phyloP scores from a whole-genome alignment of 53 echinoderm and acorn worm genomes.

The Paelopatides confundens region DNA sequence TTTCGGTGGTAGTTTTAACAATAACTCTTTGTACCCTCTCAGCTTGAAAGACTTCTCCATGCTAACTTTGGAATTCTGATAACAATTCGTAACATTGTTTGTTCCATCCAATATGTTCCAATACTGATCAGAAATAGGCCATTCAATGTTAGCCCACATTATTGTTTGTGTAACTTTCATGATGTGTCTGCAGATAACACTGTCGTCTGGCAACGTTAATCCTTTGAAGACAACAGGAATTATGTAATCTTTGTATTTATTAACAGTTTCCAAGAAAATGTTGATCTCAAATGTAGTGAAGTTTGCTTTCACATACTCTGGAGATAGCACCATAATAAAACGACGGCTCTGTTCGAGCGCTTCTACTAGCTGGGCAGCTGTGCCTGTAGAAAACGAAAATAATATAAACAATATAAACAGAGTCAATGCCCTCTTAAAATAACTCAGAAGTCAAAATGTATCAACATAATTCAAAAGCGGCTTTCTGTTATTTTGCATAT shows the following conservation, averaged over 20 bases:
- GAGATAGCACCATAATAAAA: constrained; percentile 32
- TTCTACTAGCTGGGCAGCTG: constrained; percentile 3
- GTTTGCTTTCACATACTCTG: constrained; percentile 16
- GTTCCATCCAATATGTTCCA: not conserved
- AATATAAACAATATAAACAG: too few species aligned
- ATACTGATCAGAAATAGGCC: constrained; percentile 21
- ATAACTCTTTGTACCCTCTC: not conserved
- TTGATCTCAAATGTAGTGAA: constrained; percentile 24
- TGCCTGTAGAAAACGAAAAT: not conserved
- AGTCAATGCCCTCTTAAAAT: too few species aligned
- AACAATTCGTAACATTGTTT: not conserved
- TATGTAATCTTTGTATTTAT: constrained; percentile 15
- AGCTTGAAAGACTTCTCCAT: constrained; percentile 13
- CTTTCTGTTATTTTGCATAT: too few species aligned
- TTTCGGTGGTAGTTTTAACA: constrained; percentile 20
- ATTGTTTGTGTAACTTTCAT: not conserved
- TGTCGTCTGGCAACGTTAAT: not conserved
- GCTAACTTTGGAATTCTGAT: not conserved
- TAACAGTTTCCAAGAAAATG: not conserved
- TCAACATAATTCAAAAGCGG: too few species aligned
- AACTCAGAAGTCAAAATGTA: too few species aligned
- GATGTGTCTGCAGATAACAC: not conserved
- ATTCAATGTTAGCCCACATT: constrained; percentile 16
- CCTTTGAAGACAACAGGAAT: constrained; percentile 21
- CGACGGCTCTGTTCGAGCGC: constrained; percentile 21